These are phyloP conservation scores for Drepana arcuata DNA, from an alignment of 1,140 invertebrate genomes.

Conservation along the genomic window DNA sequence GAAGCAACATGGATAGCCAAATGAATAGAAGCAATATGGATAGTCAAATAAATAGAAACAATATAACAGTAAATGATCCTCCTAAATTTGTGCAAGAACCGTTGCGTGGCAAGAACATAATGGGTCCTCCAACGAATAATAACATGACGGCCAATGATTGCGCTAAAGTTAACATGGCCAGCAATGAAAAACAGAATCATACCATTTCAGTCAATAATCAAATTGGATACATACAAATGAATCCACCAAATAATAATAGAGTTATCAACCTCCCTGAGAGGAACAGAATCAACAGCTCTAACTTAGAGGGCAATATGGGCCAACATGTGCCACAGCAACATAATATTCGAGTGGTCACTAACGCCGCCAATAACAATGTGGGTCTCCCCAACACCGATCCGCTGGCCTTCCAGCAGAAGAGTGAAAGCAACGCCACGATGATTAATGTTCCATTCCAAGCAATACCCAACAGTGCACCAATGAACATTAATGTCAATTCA, in stretches of 20 bases:
- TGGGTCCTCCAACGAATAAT: conserved; percentile 32
- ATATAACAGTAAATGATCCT: conserved; percentile 40
- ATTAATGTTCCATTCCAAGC: conserved; percentile 66
- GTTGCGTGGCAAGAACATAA: conserved; percentile 51
- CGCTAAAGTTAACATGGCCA: conserved; percentile 54
- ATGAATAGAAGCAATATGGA: conserved; percentile 51
- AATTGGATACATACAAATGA: conserved; percentile 67
- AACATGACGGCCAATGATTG: conserved; percentile 50
- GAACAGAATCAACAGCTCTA: conserved; percentile 47
- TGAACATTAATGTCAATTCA: conserved; percentile 67
- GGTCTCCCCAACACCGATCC: conserved; percentile 38
- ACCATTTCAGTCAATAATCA: conserved; percentile 60
- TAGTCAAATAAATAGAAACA: conserved; percentile 43
- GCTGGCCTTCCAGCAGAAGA: conserved; percentile 52
- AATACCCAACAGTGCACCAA: conserved; percentile 62
- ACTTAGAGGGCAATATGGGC: conserved; percentile 45
- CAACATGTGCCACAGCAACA: conserved; percentile 60
- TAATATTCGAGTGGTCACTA: conserved; percentile 61
- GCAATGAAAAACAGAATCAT: conserved; percentile 54
- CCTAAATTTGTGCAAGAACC: conserved; percentile 50
- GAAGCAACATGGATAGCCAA: conserved; percentile 43
- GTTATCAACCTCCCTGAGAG: conserved; percentile 64
- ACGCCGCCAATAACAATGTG: conserved; percentile 46
- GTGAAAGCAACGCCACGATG: conserved; percentile 49
- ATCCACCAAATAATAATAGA: conserved; percentile 56